Conservation (phyloP, 2,113 vertebrate species). For the Hypocryptadius cinnamomeus region DNA sequence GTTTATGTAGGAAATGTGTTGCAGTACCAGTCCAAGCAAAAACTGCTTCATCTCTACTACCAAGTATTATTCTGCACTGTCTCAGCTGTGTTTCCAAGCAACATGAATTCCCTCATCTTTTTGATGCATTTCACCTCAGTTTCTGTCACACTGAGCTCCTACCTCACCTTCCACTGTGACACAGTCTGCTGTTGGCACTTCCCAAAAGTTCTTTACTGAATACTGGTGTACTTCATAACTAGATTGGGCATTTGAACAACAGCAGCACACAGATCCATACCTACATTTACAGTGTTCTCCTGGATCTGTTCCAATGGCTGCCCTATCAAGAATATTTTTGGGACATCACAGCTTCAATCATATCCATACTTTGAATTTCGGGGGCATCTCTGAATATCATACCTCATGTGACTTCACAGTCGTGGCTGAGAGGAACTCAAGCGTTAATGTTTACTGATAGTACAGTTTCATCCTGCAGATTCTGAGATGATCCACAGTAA, state of each 20-base stretch:
- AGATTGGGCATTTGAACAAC: background rate
- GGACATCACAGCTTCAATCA: background rate
- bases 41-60: background rate
- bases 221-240: background rate
- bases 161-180: background rate
- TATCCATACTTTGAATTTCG: background rate
- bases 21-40: background rate
- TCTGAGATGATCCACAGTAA: background rate
- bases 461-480: background rate
- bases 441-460: background rate
- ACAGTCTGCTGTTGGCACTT: background rate
- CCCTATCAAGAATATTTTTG: background rate
- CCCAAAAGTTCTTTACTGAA: background rate
- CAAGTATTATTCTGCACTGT: background rate
- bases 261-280: background rate
- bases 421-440: background rate
- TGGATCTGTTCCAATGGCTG: background rate
- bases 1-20: background rate
- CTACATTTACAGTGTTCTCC: background rate
- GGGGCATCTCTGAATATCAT: background rate
- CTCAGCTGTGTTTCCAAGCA: background rate
- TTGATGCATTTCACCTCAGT: background rate
- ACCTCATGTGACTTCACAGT: background rate
- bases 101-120: background rate
- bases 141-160: background rate